Evolutionary conservation across 2,113 vertebrate genomes (phyloP), one percentile per base, ranked within the genome.

Genomic region (Actinemys pallida): DNA sequence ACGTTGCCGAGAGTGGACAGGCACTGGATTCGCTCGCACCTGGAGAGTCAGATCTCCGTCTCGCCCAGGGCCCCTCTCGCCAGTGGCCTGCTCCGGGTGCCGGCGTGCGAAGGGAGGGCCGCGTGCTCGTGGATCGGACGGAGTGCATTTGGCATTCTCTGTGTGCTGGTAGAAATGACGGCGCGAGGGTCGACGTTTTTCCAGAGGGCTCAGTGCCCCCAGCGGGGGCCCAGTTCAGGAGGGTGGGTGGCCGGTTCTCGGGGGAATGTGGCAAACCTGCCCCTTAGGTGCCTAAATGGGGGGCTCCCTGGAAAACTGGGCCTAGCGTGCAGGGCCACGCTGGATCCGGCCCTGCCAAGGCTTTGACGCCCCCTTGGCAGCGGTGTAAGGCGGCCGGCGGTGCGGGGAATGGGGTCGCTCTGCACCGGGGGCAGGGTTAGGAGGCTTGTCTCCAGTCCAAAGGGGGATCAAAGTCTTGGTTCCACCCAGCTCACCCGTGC

Each of bases 1-100:
- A 3, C 6, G 24, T 42, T 25, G 72, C 72, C 1, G 24, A 45
- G 42, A 11, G 5, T 45, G 39, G 42, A 11, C 69, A 5, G 22
- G 39, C n/a, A 3, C n/a, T 6, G 19, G 35, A 6, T n/a, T 72
- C 3, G 4, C 35, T 72, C 1, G 69, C n/a, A 7, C 10, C 9
- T 39, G n/a, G 9, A 45, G 39, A 45, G 5, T 3, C 42, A 14
- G 39, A 16, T 7, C 42, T 25, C 22, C 2, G 39, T 45, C 42
- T 27, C 3, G 2, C 75, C 42, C 35, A n/a, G 20, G 42, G 75
- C 42, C 42, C 11, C 22, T 6, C 11, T 27, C 5, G 3, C 42
- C 24, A 10, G 5, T 11, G 5, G 19, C 10, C 22, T 13, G 75
- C 11, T 5, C 24, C 4, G 16, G 35, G 65, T 5, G 35, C 35